phyloP scores from a whole-genome alignment of 2,113 vertebrate species.

The Ictalurus furcatus region DNA sequence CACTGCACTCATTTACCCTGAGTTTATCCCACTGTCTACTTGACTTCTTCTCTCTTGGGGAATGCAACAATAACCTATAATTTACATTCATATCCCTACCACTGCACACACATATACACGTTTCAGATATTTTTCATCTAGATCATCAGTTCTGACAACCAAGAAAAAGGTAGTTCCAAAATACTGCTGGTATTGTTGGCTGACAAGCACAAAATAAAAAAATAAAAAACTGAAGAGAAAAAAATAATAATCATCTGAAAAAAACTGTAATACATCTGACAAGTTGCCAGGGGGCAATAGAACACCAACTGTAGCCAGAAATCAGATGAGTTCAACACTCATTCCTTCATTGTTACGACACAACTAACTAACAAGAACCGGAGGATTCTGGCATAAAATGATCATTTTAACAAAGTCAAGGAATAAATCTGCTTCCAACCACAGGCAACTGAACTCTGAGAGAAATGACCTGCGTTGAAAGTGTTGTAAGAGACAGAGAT shows the following conservation, averaged over 20 bases:
- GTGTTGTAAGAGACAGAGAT: not conserved
- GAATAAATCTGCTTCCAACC: not conserved
- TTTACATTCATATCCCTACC: not conserved
- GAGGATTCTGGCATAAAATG: not conserved
- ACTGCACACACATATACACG: not conserved
- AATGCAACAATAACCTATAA: conserved; percentile 20
- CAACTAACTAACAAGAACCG: not conserved
- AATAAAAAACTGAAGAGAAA: not conserved
- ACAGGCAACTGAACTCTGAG: not conserved
- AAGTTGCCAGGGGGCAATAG: conserved; percentile 64
- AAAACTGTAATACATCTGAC: not conserved
- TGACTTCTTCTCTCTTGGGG: conserved; percentile 11
- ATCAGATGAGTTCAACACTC: not conserved
- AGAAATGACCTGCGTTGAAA: not conserved
- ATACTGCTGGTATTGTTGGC: not conserved
- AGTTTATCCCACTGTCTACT: conserved; percentile 18
- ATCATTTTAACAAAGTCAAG: conserved; percentile 1
- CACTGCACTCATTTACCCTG: conserved; percentile 27
- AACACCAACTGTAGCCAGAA: conserved; percentile 17
- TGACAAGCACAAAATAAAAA: not conserved
- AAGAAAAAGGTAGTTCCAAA: conserved; percentile 1
- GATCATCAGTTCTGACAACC: not conserved
- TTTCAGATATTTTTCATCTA: not conserved
- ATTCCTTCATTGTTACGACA: not conserved
- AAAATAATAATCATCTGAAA: not conserved